phyloP scores from a whole-genome alignment of 2,888 invertebrate genomes.

The Tryphoninae sp. region DNA sequence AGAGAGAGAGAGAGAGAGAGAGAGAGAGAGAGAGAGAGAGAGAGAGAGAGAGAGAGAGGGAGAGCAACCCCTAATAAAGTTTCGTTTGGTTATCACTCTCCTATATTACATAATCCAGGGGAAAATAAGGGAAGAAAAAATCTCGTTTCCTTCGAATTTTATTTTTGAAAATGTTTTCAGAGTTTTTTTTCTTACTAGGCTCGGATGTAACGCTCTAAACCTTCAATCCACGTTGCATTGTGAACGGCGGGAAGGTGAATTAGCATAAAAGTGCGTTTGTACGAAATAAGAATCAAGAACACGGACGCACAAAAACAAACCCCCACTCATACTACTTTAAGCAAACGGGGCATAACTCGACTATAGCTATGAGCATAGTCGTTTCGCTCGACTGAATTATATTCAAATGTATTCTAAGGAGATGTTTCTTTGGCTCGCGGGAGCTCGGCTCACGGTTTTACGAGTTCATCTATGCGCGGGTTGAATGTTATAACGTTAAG shows the following conservation, averaged over 20 bases:
- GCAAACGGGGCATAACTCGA: background rate
- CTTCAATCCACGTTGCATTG: conserved; percentile 11
- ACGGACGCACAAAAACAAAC: background rate
- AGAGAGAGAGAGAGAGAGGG: background rate
- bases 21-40: too few species aligned
- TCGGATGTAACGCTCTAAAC: background rate
- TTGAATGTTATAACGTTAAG: conserved; percentile 44
- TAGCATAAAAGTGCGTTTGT: conserved; percentile 69
- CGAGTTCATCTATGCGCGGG: conserved; percentile 67
- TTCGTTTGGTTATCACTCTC: background rate
- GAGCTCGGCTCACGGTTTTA: conserved; percentile 64
- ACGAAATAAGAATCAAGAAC: conserved; percentile 57
- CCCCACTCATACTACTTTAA: background rate
- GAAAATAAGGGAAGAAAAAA: too few species aligned
- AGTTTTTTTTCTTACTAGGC: background rate
- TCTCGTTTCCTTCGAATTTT: too few species aligned
- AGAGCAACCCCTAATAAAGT: conserved; percentile 2
- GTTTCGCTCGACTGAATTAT: conserved; percentile 64
- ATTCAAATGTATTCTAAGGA: conserved; percentile 73
- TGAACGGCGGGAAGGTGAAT: conserved; percentile 58
- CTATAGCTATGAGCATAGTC: background rate
- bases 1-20: conserved; percentile 15
- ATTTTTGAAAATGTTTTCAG: too few species aligned
- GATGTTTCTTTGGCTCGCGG: conserved; percentile 63
- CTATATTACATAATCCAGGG: too few species aligned